A percentile compares a stretch with the other conserved stretches of the same genome.
Conservation (phyloP, 2,113 vertebrate genomes). For the Seriola rivoliana region DNA sequence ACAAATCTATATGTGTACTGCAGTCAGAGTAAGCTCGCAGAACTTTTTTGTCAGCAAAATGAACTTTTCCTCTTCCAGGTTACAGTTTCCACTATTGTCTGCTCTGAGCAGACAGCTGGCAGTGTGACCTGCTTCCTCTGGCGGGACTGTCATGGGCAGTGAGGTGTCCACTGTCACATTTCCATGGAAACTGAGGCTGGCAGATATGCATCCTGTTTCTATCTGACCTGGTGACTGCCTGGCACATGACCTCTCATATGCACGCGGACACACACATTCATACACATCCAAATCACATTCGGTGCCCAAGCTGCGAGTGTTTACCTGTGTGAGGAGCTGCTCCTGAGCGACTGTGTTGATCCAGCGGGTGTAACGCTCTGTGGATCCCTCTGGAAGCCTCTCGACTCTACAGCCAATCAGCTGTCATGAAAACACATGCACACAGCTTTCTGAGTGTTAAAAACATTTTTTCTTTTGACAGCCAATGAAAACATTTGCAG, state of each 20-base stretch:
- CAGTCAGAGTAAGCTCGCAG: background rate
- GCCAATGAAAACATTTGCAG: background rate
- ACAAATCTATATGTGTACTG: background rate
- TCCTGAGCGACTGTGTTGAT: slow-evolving; percentile 89
- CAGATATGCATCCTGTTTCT: slow-evolving; percentile 81
- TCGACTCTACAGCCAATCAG: slow-evolving; percentile 91
- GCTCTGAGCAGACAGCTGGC: slow-evolving; percentile 34
- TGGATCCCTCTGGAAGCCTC: slow-evolving; percentile 89
- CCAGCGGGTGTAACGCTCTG: slow-evolving; percentile 95
- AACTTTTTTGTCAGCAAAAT: slow-evolving; percentile 8
- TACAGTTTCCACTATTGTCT: slow-evolving; percentile 40
- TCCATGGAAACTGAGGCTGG: slow-evolving; percentile 74
- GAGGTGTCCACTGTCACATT: slow-evolving; percentile 57
- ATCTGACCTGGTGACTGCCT: slow-evolving; percentile 61
- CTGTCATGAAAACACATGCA: slow-evolving; percentile 76
- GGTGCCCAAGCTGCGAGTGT: background rate
- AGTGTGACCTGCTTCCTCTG: slow-evolving; percentile 62
- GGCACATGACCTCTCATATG: slow-evolving; percentile 68
- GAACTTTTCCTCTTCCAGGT: slow-evolving; percentile 29
- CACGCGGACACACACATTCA: slow-evolving; percentile 28
- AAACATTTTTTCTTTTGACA: background rate
- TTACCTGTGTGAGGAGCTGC: slow-evolving; percentile 94
- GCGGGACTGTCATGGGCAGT: slow-evolving; percentile 33
- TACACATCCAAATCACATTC: background rate
- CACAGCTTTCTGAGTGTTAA: background rate